Percentiles rank a stretch among this genome's conserved stretches.
Evolutionary conservation across 2,113 vertebrate genomes (phyloP).

Genomic region (Cromileptes altivelis): DNA sequence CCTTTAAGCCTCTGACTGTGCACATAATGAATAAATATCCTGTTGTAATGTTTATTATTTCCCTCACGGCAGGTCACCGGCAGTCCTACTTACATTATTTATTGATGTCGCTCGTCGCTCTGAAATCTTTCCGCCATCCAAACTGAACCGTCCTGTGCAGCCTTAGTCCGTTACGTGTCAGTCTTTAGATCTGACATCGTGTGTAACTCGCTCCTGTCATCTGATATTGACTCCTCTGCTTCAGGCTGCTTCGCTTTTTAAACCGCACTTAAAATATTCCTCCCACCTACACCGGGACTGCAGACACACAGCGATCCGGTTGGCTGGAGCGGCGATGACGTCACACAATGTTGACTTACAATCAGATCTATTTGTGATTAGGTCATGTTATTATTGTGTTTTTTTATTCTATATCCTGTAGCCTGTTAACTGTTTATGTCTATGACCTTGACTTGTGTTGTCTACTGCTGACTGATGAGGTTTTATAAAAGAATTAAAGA

Average conservation of each 20-base stretch:
- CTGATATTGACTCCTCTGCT: slow-evolving; percentile 12
- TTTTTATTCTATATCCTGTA: no score
- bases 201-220: not conserved
- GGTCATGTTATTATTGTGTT: no score
- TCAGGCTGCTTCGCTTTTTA: slow-evolving; percentile 59
- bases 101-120: slow-evolving; percentile 30
- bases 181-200: slow-evolving; percentile 7
- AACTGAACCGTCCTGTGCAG: not conserved
- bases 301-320: slow-evolving; percentile 19
- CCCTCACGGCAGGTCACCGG: not conserved
- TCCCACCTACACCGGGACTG: slow-evolving; percentile 30
- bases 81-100: slow-evolving; percentile 68
- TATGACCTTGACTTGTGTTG: no score
- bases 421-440: no score
- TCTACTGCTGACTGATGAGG: no score
- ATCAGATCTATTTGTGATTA: not conserved
- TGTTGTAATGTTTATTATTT: not conserved
- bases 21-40: not conserved
- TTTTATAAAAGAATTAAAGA: no score
- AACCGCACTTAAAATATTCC: slow-evolving; percentile 57
- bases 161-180: slow-evolving; percentile 3
- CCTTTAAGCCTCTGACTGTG: no score
- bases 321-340: slow-evolving; percentile 59
- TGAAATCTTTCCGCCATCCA: slow-evolving; percentile 46
- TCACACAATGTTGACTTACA: slow-evolving; percentile 38